phyloP scores from a whole-genome alignment of 37 sponge, comb jelly and placozoan species.

The Eunapius fragilis region DNA sequence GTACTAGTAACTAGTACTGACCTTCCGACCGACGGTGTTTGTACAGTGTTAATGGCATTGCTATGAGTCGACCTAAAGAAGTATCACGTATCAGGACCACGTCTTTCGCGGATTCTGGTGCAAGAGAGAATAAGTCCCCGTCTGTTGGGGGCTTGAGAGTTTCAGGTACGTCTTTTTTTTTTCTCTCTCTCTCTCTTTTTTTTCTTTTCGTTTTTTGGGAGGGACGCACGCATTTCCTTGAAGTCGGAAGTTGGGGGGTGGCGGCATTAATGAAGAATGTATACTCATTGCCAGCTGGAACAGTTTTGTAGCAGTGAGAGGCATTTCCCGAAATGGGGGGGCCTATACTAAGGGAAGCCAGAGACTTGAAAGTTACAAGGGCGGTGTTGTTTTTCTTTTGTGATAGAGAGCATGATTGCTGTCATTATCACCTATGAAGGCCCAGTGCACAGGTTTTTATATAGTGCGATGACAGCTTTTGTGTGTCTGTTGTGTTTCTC shows the following conservation, averaged over 20 bases:
- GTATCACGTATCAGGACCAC: conserved; percentile 53
- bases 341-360: not conserved
- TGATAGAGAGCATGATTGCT: not conserved
- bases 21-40: not conserved
- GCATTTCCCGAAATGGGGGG: not conserved
- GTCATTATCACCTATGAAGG: not conserved
- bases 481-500: too few relatives aligned
- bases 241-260: not conserved
- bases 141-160: conserved; percentile 52
- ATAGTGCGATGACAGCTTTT: not conserved
- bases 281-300: not conserved
- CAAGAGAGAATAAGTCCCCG: conserved; percentile 12
- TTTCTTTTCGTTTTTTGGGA: not conserved
- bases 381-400: not conserved
- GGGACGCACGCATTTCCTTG: not conserved
- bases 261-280: not conserved
- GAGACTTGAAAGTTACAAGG: not conserved
- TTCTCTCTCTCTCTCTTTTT: not conserved
- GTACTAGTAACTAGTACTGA: too few relatives aligned
- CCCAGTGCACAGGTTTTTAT: not conserved
- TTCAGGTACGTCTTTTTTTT: conserved; percentile 47
- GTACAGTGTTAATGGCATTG: conserved; percentile 8
- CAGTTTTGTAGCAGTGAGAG: not conserved
- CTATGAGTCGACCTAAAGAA: conserved; percentile 33
- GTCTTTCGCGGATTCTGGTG: conserved; percentile 64